Base-by-base conservation (phyloP, 2,888 invertebrate genomes). In the Parnassius glacialis region DNA sequence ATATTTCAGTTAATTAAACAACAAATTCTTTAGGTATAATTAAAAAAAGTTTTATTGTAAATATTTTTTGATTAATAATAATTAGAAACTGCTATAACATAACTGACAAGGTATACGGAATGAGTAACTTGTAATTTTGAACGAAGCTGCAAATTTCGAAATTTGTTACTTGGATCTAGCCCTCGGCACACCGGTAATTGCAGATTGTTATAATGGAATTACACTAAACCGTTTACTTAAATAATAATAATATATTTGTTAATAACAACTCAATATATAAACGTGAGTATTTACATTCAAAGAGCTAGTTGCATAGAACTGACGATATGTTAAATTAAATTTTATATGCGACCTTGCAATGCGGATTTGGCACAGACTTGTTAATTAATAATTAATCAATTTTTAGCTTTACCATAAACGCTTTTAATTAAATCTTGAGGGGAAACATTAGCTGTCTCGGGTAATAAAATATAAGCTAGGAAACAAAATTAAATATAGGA, bases 101-200 rank as follows among this genome's bases (percentile, higher is more conserved):
- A 48, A 50, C 62, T 45, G 50, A 58, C 58, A 58, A 50, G 45
- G 45, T 62, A 58, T 55, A 51, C 58, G 12, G 62, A 54, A 62
- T 58, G 54, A 53, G 58, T 62, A 55, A 62, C 62, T 58, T 54
- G 62, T 62, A 44, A 62, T 58, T 62, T 58, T 62, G 58, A 62
- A 51, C 62, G 50, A 62, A 54, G 62, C 62, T 55, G 62, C 62
- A 50, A 58, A 58, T 62, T 62, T 55, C 62, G 62, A 51, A 62
- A 62, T 62, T 54, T 55, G 58, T 62, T 62, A 58, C 54, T 25
- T 50, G 54, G 54, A 62, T 57, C 61, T 58, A 58, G 58, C 58
- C 62, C 62, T 62, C 50, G 54, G 62, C 54, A 44, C 54, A 50
- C 53, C 54, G 43, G 50, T 62, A 62, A 62, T 62, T 62, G 51